phyloP scores from a whole-genome alignment of 2,113 vertebrate genomes.

The Tragelaphus strepsiceros region DNA sequence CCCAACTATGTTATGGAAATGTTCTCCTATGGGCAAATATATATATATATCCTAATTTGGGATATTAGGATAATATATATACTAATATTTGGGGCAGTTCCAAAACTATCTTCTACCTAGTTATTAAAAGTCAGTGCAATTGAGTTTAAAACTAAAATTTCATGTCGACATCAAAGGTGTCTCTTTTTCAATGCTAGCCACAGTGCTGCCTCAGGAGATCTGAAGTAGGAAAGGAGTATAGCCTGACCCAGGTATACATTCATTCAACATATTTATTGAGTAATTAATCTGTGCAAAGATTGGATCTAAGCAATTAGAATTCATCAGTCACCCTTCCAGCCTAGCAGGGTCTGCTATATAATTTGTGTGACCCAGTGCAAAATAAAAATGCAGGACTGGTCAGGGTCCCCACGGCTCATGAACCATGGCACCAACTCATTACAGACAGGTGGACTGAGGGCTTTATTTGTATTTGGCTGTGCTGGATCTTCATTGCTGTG shows the following conservation, averaged over 20 bases:
- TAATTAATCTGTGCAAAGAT: background rate
- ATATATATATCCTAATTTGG: background rate
- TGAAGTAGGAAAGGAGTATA: background rate
- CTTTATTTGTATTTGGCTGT: background rate
- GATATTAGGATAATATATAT: background rate
- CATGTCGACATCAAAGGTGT: background rate
- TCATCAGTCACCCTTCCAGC: background rate
- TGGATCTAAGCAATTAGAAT: background rate
- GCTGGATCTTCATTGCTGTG: background rate
- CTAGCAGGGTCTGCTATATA: background rate
- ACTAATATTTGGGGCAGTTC: background rate
- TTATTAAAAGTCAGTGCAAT: background rate
- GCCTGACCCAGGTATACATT: background rate
- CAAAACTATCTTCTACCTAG: background rate
- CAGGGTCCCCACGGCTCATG: background rate
- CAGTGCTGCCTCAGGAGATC: background rate
- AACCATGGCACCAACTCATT: background rate
- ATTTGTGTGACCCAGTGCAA: background rate
- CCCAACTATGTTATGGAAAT: background rate
- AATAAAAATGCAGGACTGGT: background rate
- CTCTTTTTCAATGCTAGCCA: background rate
- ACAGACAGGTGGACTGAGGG: background rate
- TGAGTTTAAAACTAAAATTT: background rate
- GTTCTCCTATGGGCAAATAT: background rate
- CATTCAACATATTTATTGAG: background rate